Evolutionary conservation across 2,888 invertebrate genomes (phyloP).

Genomic region (Neoascia interrupta): DNA sequence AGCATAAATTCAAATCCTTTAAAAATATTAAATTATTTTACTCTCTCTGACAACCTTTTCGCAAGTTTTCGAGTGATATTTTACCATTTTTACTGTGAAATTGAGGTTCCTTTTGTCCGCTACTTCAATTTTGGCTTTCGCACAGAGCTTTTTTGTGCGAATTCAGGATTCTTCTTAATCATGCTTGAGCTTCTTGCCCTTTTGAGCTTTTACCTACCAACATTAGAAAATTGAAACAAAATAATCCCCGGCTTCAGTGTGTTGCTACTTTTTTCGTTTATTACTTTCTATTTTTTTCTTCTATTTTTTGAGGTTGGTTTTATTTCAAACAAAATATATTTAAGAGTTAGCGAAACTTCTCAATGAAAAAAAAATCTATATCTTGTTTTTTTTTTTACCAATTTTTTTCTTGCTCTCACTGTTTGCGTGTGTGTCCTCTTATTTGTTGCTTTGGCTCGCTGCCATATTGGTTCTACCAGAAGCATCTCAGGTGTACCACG

Average conservation of each 20-base stretch:
- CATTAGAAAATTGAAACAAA: not conserved
- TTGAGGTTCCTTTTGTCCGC: too few species aligned
- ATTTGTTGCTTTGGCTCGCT: conserved; percentile 58
- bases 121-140: too few species aligned
- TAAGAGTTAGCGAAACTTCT: too few species aligned
- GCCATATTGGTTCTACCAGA: conserved; percentile 71
- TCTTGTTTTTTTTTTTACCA: conserved; percentile 25
- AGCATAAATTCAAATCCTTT: too few species aligned
- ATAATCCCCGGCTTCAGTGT: not conserved
- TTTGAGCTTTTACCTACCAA: too few species aligned
- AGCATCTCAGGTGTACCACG: conserved; percentile 79
- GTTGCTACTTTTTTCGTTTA: not conserved
- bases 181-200: too few species aligned
- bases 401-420: conserved; percentile 15
- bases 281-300: not conserved
- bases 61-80: too few species aligned
- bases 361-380: conserved; percentile 6
- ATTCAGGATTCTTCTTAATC: too few species aligned
- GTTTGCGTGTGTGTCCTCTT: conserved; percentile 22
- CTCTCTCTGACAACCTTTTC: too few species aligned
- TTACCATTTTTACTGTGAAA: too few species aligned
- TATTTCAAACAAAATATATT: conserved; percentile 2
- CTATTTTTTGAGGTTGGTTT: conserved; percentile 9
- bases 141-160: too few species aligned
- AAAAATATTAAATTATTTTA: too few species aligned